Evolutionary conservation across 2,113 vertebrate species (phyloP), one percentile per base, ranked within the genome.

Genomic region (Shinisaurus crocodilurus): DNA sequence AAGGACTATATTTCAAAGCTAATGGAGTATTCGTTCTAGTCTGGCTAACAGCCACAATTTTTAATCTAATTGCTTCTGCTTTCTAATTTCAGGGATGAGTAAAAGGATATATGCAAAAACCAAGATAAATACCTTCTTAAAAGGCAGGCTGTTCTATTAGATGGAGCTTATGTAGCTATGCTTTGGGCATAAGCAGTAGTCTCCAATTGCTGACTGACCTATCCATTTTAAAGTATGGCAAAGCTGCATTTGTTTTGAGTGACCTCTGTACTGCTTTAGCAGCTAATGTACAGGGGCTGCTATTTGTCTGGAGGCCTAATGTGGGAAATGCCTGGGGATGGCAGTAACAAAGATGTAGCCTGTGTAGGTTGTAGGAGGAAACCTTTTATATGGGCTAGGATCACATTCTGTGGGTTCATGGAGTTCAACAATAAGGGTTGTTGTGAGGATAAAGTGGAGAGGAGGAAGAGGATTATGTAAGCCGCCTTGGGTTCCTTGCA

Each of bases 41-140:
- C 89, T 93, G 91, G 93, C 89, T 43, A 9, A 2, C 67, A 86
- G 90, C 88, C 85, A 86, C 1, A 74, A 43, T 92, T 40, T 85
- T 95, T 93, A 82, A 93, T 93, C 89, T 87, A 85, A 89, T 90
- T 92, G 77, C 84, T 94, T 94, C 94, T 94, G 65, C 76, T 89
- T 95, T 91, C 89, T 92, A 86, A 84, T 80, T 89, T 92, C 80
- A 87, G 81, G 60, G 45, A 90, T 93, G 91, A 96, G 94, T 90
- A 40, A 91, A 94, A 90, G 91, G 88, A 89, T 92, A 76, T 85
- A 32, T 88, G 94, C 88, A 8, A 92, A 93, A 57, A 72, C 6
- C 84, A 81, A 82, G 74, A 92, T 70, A 88, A 60, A 40, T 93
- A 87, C 88, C 90, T 92, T 88, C 86, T 43, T 15, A 0, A 90